A percentile compares a stretch with the other conserved stretches of the same genome.
phyloP scores from a whole-genome alignment of 2,113 vertebrate genomes.

The Actinemys pallida region DNA sequence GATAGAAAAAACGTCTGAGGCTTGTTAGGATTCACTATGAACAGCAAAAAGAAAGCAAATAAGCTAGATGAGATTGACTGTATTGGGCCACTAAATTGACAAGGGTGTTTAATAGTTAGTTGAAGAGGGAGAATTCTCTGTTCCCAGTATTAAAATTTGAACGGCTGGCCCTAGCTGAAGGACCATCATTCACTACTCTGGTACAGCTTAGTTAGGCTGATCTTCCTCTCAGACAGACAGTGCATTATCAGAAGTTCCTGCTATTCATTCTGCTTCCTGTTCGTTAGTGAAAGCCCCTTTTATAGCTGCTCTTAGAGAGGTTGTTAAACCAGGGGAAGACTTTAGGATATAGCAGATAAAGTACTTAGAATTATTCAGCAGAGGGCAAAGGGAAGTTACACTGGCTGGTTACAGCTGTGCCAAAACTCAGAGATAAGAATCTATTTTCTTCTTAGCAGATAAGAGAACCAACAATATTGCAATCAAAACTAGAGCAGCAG shows the following conservation, averaged over 20 bases:
- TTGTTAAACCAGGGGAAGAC: constrained; percentile 52
- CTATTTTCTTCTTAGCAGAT: constrained; percentile 29
- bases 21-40: background rate
- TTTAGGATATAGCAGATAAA: constrained; percentile 64
- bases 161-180: constrained; percentile 53
- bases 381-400: constrained; percentile 43
- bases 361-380: constrained; percentile 51
- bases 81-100: constrained; percentile 26
- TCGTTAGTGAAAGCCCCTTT: constrained; percentile 70
- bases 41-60: background rate
- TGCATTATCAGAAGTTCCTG: constrained; percentile 69
- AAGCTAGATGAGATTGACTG: constrained; percentile 29
- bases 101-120: constrained; percentile 39
- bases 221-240: constrained; percentile 57
- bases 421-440: constrained; percentile 26
- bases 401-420: constrained; percentile 46
- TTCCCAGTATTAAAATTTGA: constrained; percentile 69
- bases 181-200: constrained; percentile 61
- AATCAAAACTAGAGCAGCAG: background rate
- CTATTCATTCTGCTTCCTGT: constrained; percentile 72
- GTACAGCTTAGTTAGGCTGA: constrained; percentile 41
- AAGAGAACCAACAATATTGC: background rate
- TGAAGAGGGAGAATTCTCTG: constrained; percentile 57
- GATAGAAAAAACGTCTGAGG: background rate
- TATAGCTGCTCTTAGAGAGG: constrained; percentile 52